Evolutionary conservation across 1,140 invertebrate species (phyloP), one percentile per base, ranked within the genome.

Genomic region (Spodoptera litura): DNA sequence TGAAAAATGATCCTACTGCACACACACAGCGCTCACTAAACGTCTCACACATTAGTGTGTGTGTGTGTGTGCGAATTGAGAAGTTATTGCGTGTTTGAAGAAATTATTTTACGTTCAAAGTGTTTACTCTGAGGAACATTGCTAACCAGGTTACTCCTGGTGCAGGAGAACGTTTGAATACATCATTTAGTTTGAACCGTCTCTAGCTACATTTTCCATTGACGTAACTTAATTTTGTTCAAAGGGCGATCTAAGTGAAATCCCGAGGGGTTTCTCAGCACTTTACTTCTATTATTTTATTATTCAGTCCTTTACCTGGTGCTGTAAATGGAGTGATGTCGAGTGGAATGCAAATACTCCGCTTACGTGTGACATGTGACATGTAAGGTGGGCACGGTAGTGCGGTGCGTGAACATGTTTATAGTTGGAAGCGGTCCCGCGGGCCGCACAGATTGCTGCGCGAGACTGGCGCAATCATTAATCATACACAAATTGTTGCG

Each of bases 1-100:
- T 94, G 92, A 94, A 93, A 94, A 94, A 94, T 94, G 92, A 94
- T 92, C 89, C 75, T 82, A 55, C 59, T 71, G 81, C 81, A 78
- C 85, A 66, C 89, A 83, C 85, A 87, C 84, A 83, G 78, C 52
- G 12, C 83, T 56, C 59, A 35, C 35, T 56, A n/a, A 59, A 15
- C 66, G 27, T 58, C 38, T 44, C 38, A 79, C 62, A 12, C 83
- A 70, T 38, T 27, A 56, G 3, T 25, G 6, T 78, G 25, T 51
- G 20, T 52, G 20, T 52, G 55, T 70, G 52, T 79, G 85, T 86
- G 79, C 49, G 73, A 73, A 53, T 72, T 51, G 70, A 53, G n/a
- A 58, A 59, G 71, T 73, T 73, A 73, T 72, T 55, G 52, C 70
- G 4, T 15, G 51, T 71, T 71, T 52, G 12, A 71, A 12, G 13